Evolutionary conservation across 2,113 vertebrate genomes (phyloP).

Genomic region (Cynopterus brachyotis): DNA sequence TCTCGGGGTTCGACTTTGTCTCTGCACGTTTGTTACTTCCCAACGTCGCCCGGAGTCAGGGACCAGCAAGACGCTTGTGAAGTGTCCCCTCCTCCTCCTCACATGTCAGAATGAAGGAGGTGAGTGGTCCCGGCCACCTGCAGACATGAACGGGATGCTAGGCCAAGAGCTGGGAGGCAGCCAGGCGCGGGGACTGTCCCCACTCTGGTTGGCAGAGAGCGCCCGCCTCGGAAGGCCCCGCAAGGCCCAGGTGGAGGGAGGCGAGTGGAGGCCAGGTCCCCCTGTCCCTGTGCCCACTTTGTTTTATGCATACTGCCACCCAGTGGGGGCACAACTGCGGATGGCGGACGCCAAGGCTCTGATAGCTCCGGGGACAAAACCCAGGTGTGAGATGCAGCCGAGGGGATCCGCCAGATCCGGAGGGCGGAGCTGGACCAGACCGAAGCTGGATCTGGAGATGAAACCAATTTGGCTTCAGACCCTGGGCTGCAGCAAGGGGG

Average conservation of each 20-base stretch:
- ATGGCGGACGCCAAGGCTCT: neutral
- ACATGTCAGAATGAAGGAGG: neutral
- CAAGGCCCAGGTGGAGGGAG: neutral
- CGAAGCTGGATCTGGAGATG: neutral
- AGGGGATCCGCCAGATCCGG: neutral
- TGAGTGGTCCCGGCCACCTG: conserved; percentile 26
- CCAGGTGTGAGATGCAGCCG: neutral
- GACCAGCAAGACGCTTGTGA: neutral
- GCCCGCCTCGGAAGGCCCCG: no score
- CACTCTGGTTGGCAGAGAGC: neutral
- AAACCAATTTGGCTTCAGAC: neutral
- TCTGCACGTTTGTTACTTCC: neutral
- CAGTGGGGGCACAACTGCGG: neutral
- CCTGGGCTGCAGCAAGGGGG: neutral
- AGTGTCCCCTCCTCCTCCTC: neutral
- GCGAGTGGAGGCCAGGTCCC: neutral
- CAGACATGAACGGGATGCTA: neutral
- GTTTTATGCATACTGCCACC: rapidly evolving
- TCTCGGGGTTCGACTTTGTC: no score
- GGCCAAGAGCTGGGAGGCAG: neutral
- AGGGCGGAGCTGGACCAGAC: neutral
- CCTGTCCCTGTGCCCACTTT: neutral
- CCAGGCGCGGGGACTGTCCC: neutral
- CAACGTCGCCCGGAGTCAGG: neutral
- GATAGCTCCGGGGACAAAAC: neutral